phyloP scores from a whole-genome alignment of 1,140 invertebrate genomes.

The Trichomalopsis sarcophagae region DNA sequence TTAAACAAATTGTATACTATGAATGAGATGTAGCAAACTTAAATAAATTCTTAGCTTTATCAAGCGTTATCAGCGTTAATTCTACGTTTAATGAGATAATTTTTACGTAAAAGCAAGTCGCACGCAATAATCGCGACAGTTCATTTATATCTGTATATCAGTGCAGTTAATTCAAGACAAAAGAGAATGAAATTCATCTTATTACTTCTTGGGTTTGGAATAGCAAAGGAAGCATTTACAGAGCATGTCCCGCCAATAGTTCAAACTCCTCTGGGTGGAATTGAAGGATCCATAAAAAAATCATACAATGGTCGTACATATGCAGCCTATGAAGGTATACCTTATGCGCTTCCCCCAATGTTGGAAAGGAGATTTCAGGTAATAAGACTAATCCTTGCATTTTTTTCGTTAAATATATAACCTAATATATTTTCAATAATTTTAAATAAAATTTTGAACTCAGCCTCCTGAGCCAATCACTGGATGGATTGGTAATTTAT shows the following conservation, averaged over 20 bases:
- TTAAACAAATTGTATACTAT: too few species aligned
- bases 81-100: too few species aligned
- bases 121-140: too few species aligned
- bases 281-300: conserved; percentile 43
- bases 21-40: too few species aligned
- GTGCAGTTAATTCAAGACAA: too few species aligned
- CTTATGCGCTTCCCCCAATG: conserved; percentile 50
- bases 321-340: conserved; percentile 53
- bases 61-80: too few species aligned
- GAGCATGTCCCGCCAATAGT: neutral
- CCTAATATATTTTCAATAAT: too few species aligned
- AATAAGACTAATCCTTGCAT: neutral
- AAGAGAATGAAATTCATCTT: neutral
- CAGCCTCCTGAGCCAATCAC: conserved; percentile 31
- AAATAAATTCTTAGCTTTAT: too few species aligned
- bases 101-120: too few species aligned
- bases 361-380: conserved; percentile 30
- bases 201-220: neutral
- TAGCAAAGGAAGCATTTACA: neutral
- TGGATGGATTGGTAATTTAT: conserved; percentile 18
- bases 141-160: too few species aligned
- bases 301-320: conserved; percentile 15
- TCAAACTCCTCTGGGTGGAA: conserved; percentile 39
- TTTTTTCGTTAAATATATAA: neutral
- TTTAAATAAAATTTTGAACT: neutral